Conservation (phyloP, 1,140 invertebrate genomes). For the Zophobas atratus region DNA sequence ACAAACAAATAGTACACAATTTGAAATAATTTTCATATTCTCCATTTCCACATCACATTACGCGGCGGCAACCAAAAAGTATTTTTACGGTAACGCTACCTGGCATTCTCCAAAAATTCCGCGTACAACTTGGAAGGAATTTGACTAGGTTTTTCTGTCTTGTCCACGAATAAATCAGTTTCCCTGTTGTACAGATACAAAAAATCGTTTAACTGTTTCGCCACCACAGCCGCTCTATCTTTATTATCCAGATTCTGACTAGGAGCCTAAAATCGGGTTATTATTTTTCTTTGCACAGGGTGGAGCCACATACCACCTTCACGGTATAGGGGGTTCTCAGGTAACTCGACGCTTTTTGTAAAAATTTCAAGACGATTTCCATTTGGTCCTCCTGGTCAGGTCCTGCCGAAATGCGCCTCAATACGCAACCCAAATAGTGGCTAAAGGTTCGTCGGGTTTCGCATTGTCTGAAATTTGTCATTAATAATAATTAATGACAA, state of each 20-base stretch:
- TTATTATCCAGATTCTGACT: slow-evolving; percentile 85
- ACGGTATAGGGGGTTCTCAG: slow-evolving; percentile 84
- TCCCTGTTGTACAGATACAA: slow-evolving; percentile 91
- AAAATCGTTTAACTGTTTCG: slow-evolving; percentile 94
- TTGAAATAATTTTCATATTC: too few relatives aligned
- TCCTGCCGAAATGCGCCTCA: slow-evolving; percentile 78
- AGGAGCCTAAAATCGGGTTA: slow-evolving; percentile 73
- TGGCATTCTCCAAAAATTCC: slow-evolving; percentile 71
- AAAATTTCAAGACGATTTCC: slow-evolving; percentile 86
- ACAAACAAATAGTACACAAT: neutral
- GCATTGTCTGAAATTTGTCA: slow-evolving; percentile 66
- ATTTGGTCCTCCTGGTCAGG: slow-evolving; percentile 75
- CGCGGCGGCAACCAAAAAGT: neutral
- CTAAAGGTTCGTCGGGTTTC: slow-evolving; percentile 88
- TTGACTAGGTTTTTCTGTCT: slow-evolving; percentile 75
- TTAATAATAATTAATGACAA: neutral
- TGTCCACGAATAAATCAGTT: slow-evolving; percentile 82
- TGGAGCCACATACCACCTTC: slow-evolving; percentile 68
- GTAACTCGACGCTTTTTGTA: slow-evolving; percentile 84
- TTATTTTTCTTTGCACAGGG: neutral
- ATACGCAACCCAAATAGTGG: slow-evolving; percentile 85
- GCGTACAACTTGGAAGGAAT: slow-evolving; percentile 74
- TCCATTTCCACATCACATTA: too few relatives aligned
- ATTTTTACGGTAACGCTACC: slow-evolving; percentile 46
- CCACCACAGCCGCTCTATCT: slow-evolving; percentile 88